Evolutionary conservation across 1,140 invertebrate genomes (phyloP).

Genomic region (Leptinotarsa undecemlineata): DNA sequence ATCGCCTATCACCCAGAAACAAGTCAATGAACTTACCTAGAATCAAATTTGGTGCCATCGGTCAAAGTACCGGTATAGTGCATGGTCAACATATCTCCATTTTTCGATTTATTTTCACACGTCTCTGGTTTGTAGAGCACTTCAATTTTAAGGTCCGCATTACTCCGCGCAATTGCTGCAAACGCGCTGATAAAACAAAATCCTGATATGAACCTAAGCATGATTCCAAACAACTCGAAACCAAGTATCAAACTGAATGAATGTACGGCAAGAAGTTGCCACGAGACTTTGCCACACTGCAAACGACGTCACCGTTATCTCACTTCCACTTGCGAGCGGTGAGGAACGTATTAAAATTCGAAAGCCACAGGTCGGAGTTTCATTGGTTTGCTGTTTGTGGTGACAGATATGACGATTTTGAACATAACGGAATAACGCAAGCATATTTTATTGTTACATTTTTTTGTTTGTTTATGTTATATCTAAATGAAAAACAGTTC

Average conservation of each 20-base stretch:
- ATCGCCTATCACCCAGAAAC: background rate
- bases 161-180: constrained; percentile 29
- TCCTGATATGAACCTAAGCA: constrained; percentile 9
- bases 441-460: too few relatives aligned
- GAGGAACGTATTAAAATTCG: constrained; percentile 22
- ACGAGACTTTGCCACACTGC: constrained; percentile 39
- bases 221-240: constrained; percentile 1
- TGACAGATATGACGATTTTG: too few relatives aligned
- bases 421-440: too few relatives aligned
- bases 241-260: constrained; percentile 22
- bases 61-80: constrained; percentile 88
- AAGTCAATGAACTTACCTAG: constrained; percentile 69
- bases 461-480: too few relatives aligned
- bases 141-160: constrained; percentile 78
- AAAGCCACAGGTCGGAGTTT: constrained; percentile 48
- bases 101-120: constrained; percentile 81
- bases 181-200: constrained; percentile 42
- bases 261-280: constrained; percentile 15
- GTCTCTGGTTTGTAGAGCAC: constrained; percentile 75
- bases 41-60: constrained; percentile 91
- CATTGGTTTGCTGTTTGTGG: constrained; percentile 35
- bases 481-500: too few relatives aligned
- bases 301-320: constrained; percentile 30
- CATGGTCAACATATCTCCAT: constrained; percentile 89
- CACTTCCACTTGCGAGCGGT: constrained; percentile 26